These are phyloP conservation scores for Agonopterix heracliana DNA, from an alignment of 2,888 invertebrate species.

Conservation along the genomic window DNA sequence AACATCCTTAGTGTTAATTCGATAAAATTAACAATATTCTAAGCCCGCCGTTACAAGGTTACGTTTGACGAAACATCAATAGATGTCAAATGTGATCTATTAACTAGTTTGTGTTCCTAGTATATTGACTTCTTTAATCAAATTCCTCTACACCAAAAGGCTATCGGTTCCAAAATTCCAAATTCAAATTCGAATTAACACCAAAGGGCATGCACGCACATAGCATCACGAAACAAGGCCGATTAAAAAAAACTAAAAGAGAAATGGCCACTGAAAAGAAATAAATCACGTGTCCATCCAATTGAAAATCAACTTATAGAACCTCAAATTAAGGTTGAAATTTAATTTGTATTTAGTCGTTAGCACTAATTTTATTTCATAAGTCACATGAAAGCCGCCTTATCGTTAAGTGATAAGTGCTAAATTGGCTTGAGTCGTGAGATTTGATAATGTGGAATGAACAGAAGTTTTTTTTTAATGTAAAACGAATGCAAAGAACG, in stretches of 20 bases:
- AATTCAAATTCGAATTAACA: constrained; percentile 35
- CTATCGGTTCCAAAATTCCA: constrained; percentile 25
- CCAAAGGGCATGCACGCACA: constrained; percentile 51
- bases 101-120: too few species aligned
- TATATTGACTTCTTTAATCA: too few species aligned
- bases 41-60: too few species aligned
- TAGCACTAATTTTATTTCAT: too few species aligned
- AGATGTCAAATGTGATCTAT: too few species aligned
- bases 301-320: not conserved
- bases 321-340: not conserved
- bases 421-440: not conserved
- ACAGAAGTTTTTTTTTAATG: constrained; percentile 29
- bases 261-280: constrained; percentile 17
- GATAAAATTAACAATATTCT: too few species aligned
- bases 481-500: constrained; percentile 20
- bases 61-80: too few species aligned
- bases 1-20: too few species aligned
- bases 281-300: not conserved
- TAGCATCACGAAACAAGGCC: constrained; percentile 33
- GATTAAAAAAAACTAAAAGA: constrained; percentile 22
- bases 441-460: not conserved
- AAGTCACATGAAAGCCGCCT: too few species aligned
- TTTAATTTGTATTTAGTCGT: not conserved
- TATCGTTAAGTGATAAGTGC: too few species aligned
- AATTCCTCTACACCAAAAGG: too few species aligned